Evolutionary conservation across 2,113 vertebrate species (phyloP).

Genomic region (Caloenas nicobarica): DNA sequence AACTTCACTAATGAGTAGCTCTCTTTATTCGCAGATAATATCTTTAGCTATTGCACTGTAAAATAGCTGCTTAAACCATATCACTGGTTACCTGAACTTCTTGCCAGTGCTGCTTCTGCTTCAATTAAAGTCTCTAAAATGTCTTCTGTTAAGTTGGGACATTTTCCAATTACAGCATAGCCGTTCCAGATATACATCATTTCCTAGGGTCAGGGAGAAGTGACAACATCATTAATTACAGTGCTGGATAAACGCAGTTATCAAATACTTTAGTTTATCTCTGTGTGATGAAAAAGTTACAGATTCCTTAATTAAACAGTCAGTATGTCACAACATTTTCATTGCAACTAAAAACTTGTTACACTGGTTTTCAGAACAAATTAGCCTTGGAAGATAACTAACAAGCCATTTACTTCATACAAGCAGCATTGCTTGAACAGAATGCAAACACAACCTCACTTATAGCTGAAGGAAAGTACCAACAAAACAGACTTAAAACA

Average conservation of each 20-base stretch:
- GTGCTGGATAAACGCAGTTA: background rate
- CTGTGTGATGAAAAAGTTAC: background rate
- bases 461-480: background rate
- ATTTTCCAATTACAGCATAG: conserved; percentile 95
- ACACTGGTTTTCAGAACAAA: background rate
- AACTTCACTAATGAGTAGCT: background rate
- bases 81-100: conserved; percentile 80
- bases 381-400: background rate
- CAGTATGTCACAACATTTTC: background rate
- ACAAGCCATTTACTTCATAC: background rate
- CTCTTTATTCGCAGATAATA: background rate
- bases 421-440: background rate
- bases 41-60: background rate
- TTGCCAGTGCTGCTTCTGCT: conserved; percentile 84
- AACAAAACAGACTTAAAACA: background rate
- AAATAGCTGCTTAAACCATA: background rate
- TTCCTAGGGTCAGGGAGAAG: conserved; percentile 78
- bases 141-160: conserved; percentile 88
- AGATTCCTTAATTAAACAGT: background rate
- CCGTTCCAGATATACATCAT: conserved; percentile 99
- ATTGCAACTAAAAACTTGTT: background rate
- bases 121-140: conserved; percentile 89
- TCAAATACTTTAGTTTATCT: background rate
- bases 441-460: background rate
- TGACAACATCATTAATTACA: conserved; percentile 13